Evolutionary conservation across 2,888 invertebrate species (phyloP), one percentile per base, ranked within the genome.

Genomic region (Kryphioiulus occultus): DNA sequence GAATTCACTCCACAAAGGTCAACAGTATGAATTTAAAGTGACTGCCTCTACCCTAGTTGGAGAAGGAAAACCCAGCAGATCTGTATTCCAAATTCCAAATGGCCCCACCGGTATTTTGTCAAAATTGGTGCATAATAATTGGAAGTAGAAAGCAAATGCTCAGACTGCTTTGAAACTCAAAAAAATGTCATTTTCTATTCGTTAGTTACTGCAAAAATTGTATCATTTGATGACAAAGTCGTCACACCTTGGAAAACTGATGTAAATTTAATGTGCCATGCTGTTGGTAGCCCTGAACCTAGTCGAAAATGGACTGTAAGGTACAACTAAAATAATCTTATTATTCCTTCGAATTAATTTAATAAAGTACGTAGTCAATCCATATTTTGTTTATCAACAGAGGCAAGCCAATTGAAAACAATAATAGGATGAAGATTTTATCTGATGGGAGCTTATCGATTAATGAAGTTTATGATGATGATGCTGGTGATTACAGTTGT

Each of bases 401-500:
- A n/a, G 82, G 82, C 26, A 82, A n/a, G n/a, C 17, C 9, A 82
- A 26, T 82, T 26, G 82, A 82, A n/a, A n/a, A 82, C 32, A 30
- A 7, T 82, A 82, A 82, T 7, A 82, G 82, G 17, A 82, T 32
- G 12, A 82, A 82, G 32, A n/a, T 30, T 26, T n/a, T 82, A 32
- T 1, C 7, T 12, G 98, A 98, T 92, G 98, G 98, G 39, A 96
- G 97, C 0, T 93, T 98, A n/a, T 94, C 96, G 90, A 96, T 98
- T 89, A 96, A 96, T 88, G 96, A 97, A 89, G 97, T 98, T 0
- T 95, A 96, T 85, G 94, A 97, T 42, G 95, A 95, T 89, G 98
- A 98, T 92, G 97, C 97, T 87, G 98, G 97, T 88, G 98, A 98
- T 92, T 98, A 98, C 92, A 96, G 97, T 0, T 98, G 98, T 92